These are phyloP conservation scores for Ranitomeya variabilis DNA, from an alignment of 2,113 vertebrate genomes.

Conservation along the genomic window DNA sequence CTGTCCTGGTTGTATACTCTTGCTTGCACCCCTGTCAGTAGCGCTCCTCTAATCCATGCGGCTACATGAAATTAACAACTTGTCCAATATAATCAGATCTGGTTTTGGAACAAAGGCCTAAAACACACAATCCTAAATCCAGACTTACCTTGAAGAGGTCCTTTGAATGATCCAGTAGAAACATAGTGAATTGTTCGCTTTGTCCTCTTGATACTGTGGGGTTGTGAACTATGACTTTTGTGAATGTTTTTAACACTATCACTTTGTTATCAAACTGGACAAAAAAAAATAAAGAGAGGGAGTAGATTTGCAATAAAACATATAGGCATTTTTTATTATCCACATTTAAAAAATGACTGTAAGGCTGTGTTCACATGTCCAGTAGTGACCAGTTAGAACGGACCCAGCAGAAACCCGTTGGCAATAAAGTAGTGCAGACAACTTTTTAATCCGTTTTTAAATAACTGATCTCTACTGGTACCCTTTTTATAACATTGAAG, in stretches of 20 bases:
- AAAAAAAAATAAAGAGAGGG: conserved; percentile 46
- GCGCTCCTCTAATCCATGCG: too few species aligned
- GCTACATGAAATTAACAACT: too few species aligned
- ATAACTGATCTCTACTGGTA: too few species aligned
- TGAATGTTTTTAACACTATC: conserved; percentile 75
- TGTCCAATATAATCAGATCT: too few species aligned
- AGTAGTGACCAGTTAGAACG: too few species aligned
- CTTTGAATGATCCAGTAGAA: conserved; percentile 76
- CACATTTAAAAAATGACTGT: neutral
- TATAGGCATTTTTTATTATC: neutral
- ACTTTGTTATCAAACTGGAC: conserved; percentile 77
- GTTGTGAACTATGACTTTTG: conserved; percentile 77
- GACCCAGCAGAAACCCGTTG: too few species aligned
- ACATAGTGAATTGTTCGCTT: conserved; percentile 74
- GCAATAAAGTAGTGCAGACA: too few species aligned
- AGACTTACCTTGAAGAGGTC: conserved; percentile 80
- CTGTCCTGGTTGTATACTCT: too few species aligned
- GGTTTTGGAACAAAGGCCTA: neutral
- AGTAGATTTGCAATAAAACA: neutral
- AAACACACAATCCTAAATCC: neutral
- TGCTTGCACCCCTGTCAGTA: too few species aligned
- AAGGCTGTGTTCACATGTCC: too few species aligned
- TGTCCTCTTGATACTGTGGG: conserved; percentile 71
- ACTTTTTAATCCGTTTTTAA: too few species aligned
- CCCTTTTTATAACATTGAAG: too few species aligned